Conservation (phyloP, 2,797 vertebrate genomes). For the Squalus acanthias region DNA sequence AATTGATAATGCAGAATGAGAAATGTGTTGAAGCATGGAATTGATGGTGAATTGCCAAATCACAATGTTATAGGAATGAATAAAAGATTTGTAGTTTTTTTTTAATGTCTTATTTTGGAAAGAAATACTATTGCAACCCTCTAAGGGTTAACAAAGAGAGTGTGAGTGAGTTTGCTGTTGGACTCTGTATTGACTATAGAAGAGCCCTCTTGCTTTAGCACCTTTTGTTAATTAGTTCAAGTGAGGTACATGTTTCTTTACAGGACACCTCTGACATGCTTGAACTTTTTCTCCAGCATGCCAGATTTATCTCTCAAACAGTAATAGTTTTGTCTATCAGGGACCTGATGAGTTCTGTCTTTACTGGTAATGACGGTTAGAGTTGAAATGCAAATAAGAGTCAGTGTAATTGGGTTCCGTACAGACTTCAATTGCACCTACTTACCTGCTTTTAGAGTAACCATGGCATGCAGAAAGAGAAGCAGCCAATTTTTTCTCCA, state of each 20-base stretch:
- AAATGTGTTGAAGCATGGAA: background rate
- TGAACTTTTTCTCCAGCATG: background rate
- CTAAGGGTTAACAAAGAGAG: background rate
- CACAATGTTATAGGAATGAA: background rate
- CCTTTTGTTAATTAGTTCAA: background rate
- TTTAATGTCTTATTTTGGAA: background rate
- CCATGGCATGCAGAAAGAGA: background rate
- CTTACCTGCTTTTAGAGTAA: constrained; percentile 11
- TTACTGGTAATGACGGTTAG: background rate
- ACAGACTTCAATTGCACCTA: background rate
- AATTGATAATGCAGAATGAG: background rate
- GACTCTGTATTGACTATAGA: background rate
- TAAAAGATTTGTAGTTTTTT: background rate
- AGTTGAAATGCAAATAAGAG: constrained; percentile 30
- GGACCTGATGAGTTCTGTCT: background rate
- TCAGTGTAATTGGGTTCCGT: background rate
- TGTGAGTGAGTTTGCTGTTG: background rate
- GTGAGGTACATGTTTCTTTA: background rate
- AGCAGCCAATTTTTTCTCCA: background rate
- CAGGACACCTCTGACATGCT: background rate
- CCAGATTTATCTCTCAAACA: background rate
- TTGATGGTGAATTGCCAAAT: background rate
- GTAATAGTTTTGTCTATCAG: background rate
- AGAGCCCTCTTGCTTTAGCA: background rate
- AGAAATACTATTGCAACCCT: background rate